Percentiles rank a stretch among this genome's conserved stretches.
Evolutionary conservation across 2,888 invertebrate genomes (phyloP).

Genomic region (Cosmia pyralina): DNA sequence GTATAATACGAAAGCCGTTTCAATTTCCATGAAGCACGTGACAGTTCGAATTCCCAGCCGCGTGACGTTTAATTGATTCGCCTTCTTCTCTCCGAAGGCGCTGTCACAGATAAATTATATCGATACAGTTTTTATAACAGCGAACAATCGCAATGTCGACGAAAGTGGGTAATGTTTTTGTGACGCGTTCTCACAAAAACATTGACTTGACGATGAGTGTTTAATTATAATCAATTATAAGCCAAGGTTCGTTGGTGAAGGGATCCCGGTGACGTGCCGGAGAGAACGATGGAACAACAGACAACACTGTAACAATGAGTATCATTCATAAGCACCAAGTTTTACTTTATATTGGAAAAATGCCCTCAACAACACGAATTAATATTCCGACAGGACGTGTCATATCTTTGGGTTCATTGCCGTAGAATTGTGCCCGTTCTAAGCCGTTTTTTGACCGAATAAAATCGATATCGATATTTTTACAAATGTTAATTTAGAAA

Average conservation of each 20-base stretch:
- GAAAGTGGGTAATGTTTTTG: constrained; percentile 63
- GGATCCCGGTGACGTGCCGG: constrained; percentile 7
- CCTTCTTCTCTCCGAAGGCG: constrained; percentile 36
- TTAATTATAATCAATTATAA: constrained; percentile 54
- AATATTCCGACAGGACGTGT: too few relatives aligned
- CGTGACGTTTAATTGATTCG: constrained; percentile 48
- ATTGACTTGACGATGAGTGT: constrained; percentile 36
- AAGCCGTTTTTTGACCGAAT: too few relatives aligned
- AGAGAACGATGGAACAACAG: not conserved
- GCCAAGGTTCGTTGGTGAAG: constrained; percentile 54
- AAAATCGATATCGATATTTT: too few relatives aligned
- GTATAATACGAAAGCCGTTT: not conserved
- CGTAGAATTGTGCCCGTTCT: too few relatives aligned
- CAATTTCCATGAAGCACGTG: constrained; percentile 7
- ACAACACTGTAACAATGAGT: too few relatives aligned
- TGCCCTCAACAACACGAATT: too few relatives aligned
- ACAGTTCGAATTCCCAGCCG: constrained; percentile 13
- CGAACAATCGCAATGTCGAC: constrained; percentile 42
- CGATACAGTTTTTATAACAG: constrained; percentile 76
- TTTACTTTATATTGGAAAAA: too few relatives aligned
- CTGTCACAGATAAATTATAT: constrained; percentile 44
- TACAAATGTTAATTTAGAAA: too few relatives aligned
- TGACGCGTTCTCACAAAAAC: constrained; percentile 50
- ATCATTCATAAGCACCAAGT: too few relatives aligned
- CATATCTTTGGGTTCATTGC: too few relatives aligned